Conservation (phyloP, 2,888 invertebrate species). For the Standfussiana lucernea region DNA sequence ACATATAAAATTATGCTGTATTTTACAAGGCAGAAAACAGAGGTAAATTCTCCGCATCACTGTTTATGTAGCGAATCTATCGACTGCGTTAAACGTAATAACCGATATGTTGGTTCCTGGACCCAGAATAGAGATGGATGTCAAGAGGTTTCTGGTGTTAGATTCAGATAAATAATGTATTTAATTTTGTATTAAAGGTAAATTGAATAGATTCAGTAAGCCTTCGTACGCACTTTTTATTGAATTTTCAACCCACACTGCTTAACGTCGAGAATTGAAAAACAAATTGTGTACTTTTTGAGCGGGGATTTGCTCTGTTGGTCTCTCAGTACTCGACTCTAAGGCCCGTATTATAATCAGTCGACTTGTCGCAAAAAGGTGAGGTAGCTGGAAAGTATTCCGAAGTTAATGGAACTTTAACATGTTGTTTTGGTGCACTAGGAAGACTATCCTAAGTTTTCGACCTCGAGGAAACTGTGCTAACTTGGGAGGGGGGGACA, state of each 20-base stretch:
- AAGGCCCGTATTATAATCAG: too few relatives aligned
- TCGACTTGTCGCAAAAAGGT: too few relatives aligned
- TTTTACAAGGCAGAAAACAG: neutral
- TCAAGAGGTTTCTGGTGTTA: neutral
- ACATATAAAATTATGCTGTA: neutral
- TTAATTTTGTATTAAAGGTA: neutral
- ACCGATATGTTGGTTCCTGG: neutral
- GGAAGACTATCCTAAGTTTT: too few relatives aligned
- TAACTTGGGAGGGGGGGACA: too few relatives aligned
- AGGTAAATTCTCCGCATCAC: neutral
- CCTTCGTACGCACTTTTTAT: neutral
- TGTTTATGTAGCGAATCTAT: neutral
- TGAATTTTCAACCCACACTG: neutral
- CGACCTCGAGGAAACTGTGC: too few relatives aligned
- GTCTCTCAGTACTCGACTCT: neutral
- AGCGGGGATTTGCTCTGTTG: neutral
- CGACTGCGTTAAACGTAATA: neutral
- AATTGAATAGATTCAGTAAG: neutral
- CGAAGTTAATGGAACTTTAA: too few relatives aligned
- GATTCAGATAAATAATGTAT: neutral
- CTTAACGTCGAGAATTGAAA: neutral
- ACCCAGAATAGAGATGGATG: neutral
- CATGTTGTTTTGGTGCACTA: too few relatives aligned
- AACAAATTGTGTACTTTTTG: neutral
- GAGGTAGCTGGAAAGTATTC: too few relatives aligned